Conservation (phyloP, 2,113 vertebrate genomes). For the Orientallactaga bullata region DNA sequence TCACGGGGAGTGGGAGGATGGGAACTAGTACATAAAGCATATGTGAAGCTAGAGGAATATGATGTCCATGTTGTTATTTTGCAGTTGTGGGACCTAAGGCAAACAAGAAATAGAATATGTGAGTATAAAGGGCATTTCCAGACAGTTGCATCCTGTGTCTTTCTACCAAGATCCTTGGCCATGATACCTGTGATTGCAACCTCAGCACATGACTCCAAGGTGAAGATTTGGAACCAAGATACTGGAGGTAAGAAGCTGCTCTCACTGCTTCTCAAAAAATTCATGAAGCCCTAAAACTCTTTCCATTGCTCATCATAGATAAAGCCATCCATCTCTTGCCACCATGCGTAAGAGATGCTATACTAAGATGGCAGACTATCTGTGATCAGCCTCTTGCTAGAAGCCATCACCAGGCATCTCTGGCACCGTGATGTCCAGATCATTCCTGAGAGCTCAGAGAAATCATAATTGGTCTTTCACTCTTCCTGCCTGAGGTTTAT, state of each 20-base stretch:
- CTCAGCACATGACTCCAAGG: constrained; percentile 92
- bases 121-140: constrained; percentile 95
- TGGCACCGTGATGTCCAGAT: not conserved
- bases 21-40: not conserved
- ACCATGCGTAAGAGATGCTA: not conserved
- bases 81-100: constrained; percentile 97
- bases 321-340: not conserved
- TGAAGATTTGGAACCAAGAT: constrained; percentile 95
- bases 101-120: constrained; percentile 90
- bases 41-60: not conserved
- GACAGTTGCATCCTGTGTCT: constrained; percentile 92
- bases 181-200: constrained; percentile 89
- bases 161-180: constrained; percentile 87
- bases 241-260: constrained; percentile 89
- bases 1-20: not conserved
- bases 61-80: constrained; percentile 44
- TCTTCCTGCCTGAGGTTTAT: constrained; percentile 1
- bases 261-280: not conserved
- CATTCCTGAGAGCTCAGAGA: not conserved
- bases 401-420: not conserved
- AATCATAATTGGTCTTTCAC: not conserved
- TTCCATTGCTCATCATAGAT: not conserved
- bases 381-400: not conserved
- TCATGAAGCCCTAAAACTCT: not conserved
- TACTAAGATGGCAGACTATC: not conserved